Base-by-base conservation (phyloP, 2,888 invertebrate genomes). In the Syritta pipiens region DNA sequence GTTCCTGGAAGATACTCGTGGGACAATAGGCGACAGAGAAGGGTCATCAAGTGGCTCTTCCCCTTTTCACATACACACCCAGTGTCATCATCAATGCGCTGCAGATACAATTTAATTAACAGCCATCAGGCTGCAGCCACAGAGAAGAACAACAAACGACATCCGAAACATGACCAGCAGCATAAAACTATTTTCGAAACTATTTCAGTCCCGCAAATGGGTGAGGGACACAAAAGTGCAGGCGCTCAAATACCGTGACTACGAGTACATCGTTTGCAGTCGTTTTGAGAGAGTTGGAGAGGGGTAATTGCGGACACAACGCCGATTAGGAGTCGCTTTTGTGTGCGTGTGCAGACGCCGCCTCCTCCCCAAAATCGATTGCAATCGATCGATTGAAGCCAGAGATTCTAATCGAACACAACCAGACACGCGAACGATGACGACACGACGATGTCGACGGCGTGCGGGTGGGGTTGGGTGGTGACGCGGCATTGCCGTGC, bases 21-120 rank as follows among this genome's bases (percentile, higher is more conserved):
- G n/a, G n/a, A n/a, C n/a, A n/a, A n/a, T n/a, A n/a, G n/a, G n/a
- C n/a, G n/a, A n/a, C n/a, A n/a, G n/a, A n/a, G n/a, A n/a, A n/a
- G n/a, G n/a, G n/a, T n/a, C n/a, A n/a, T n/a, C n/a, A n/a, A n/a
- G n/a, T n/a, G n/a, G n/a, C n/a, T n/a, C n/a, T n/a, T n/a, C n/a
- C n/a, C n/a, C n/a, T n/a, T n/a, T n/a, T n/a, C n/a, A n/a, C n/a
- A n/a, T n/a, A n/a, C n/a, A n/a, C n/a, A n/a, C n/a, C n/a, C n/a
- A n/a, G n/a, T 20, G 14, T 44, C 44, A 57, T 48, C 10, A 26
- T 10, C 14, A 35, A 28, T 55, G 42, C 65, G 32, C 65, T 72
- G 55, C 24, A 32, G 72, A 49, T 72, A 42, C 49, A 55, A 63
- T 62, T 72, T 49, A 40, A 63, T 63, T 63, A 63, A 72, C 55